Percentiles rank a stretch among this genome's conserved stretches.
These are phyloP conservation scores for Ennomos fuscantarius DNA, from an alignment of 2,888 invertebrate genomes.

Conservation along the genomic window DNA sequence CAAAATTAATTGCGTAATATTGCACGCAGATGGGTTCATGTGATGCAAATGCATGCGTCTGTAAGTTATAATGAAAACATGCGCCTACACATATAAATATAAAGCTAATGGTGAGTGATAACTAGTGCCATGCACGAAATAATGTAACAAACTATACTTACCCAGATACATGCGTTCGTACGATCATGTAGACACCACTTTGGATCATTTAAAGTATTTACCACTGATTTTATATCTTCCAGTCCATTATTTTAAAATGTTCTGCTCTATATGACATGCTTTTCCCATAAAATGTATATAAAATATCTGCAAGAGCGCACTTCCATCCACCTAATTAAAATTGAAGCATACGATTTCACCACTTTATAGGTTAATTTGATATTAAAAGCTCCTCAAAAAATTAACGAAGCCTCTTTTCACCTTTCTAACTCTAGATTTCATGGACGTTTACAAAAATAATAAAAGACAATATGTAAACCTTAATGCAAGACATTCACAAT, in stretches of 20 bases:
- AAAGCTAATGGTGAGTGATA: conserved; percentile 26
- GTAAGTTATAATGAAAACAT: conserved; percentile 19
- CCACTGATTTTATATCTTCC: neutral
- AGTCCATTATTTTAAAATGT: conserved; percentile 2
- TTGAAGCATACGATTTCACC: neutral
- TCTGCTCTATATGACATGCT: conserved; percentile 13
- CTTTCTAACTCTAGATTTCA: neutral
- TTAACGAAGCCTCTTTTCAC: too few relatives aligned
- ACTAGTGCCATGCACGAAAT: conserved; percentile 50
- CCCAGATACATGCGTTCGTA: conserved; percentile 56
- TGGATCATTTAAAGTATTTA: neutral
- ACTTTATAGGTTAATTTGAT: neutral
- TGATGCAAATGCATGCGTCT: conserved; percentile 8
- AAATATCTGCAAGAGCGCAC: too few relatives aligned
- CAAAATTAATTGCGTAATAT: conserved; percentile 8
- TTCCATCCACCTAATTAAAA: too few relatives aligned
- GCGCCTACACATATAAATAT: conserved; percentile 25
- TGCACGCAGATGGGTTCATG: conserved; percentile 10
- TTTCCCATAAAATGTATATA: neutral
- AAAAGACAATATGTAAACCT: conserved; percentile 17
- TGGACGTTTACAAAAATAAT: conserved; percentile 1
- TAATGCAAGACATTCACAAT: conserved; percentile 44
- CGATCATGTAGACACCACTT: conserved; percentile 27
- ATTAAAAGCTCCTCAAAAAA: neutral
- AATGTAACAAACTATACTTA: conserved; percentile 57